These are phyloP conservation scores for Alcedo quadribrachys DNA, from an alignment of 2,797 vertebrate genomes.

Conservation along the genomic window DNA sequence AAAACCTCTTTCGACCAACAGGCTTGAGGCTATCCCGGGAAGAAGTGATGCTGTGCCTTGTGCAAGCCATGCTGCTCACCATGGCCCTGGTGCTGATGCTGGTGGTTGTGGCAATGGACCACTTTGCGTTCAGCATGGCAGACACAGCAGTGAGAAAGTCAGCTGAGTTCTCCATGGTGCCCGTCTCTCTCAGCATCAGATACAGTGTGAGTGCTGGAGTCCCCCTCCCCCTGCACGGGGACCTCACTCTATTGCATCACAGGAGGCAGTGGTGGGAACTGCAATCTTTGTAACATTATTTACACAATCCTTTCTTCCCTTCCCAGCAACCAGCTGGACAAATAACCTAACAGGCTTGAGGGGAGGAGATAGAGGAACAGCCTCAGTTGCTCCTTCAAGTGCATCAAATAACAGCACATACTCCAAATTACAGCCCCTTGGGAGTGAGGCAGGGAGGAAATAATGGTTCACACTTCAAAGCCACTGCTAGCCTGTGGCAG, in stretches of 20 bases:
- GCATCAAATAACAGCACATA: not conserved
- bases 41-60: conserved; percentile 80
- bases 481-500: not conserved
- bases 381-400: not conserved
- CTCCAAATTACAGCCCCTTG: not conserved
- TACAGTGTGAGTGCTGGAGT: conserved; percentile 80
- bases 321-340: not conserved
- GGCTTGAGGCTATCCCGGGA: conserved; percentile 78
- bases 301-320: not conserved
- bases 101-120: conserved; percentile 80
- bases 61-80: conserved; percentile 77
- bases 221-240: accelerated
- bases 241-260: accelerated
- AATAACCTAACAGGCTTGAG: not conserved
- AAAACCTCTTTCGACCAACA: conserved; percentile 64
- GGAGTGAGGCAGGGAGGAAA: not conserved
- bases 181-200: conserved; percentile 76
- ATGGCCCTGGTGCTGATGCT: conserved; percentile 81
- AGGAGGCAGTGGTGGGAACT: not conserved
- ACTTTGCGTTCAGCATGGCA: conserved; percentile 81
- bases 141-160: conserved; percentile 75
- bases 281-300: not conserved
- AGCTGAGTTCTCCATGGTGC: conserved; percentile 80
- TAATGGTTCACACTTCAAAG: not conserved
- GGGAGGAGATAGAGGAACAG: not conserved